phyloP scores from a whole-genome alignment of 2,797 vertebrate genomes.

The Leuciscus waleckii region DNA sequence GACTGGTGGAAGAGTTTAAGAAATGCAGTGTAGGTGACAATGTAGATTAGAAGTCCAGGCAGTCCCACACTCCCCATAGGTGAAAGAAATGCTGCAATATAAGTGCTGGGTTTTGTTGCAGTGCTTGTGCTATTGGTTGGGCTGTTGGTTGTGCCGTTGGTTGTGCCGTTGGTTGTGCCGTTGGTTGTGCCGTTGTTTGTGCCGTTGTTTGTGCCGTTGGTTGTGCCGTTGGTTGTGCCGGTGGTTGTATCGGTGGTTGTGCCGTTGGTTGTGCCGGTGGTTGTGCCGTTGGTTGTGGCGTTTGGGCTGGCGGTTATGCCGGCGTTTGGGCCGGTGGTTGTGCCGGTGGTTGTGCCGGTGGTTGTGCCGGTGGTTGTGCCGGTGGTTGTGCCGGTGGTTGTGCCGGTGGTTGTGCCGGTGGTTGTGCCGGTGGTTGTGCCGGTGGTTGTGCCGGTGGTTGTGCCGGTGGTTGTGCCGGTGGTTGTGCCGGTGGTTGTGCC shows the following conservation, averaged over 20 bases:
- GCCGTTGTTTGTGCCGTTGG: rapidly evolving
- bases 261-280: rapidly evolving
- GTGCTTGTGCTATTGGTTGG: rapidly evolving
- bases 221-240: rapidly evolving
- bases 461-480: too few relatives aligned
- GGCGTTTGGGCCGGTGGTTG: too few relatives aligned
- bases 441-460: too few relatives aligned
- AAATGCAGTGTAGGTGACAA: not conserved
- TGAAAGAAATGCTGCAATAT: not conserved
- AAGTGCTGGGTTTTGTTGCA: not conserved
- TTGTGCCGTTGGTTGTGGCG: too few relatives aligned
- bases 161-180: rapidly evolving
- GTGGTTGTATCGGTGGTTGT: rapidly evolving
- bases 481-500: too few relatives aligned
- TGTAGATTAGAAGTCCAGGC: slow-evolving; percentile 10
- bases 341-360: too few relatives aligned
- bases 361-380: rapidly evolving
- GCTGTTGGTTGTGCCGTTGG: rapidly evolving
- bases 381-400: rapidly evolving
- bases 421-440: rapidly evolving
- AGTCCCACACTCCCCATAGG: not conserved
- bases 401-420: rapidly evolving
- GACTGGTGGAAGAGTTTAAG: not conserved
- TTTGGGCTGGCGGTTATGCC: too few relatives aligned
- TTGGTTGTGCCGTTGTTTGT: rapidly evolving